Evolutionary conservation across 2,113 vertebrate genomes (phyloP).

Genomic region (Galbula dea): DNA sequence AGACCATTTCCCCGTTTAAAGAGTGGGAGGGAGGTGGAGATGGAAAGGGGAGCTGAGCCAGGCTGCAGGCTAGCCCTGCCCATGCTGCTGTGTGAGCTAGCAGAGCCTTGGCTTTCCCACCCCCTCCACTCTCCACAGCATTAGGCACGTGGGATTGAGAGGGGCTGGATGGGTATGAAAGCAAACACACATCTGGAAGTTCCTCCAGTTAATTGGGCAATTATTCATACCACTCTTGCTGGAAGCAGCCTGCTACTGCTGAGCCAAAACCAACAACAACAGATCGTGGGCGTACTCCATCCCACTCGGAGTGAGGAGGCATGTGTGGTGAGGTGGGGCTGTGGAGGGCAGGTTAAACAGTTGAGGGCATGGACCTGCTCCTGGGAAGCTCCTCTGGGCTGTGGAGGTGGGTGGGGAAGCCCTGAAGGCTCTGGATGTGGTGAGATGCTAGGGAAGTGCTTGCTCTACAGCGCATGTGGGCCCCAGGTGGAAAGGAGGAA

Average conservation of each 20-base stretch:
- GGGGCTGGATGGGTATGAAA: conserved; percentile 59
- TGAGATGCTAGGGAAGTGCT: background rate
- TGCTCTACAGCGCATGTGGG: background rate
- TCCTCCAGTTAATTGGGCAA: conserved; percentile 71
- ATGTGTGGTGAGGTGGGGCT: background rate
- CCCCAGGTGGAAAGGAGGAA: background rate
- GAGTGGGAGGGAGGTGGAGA: conserved; percentile 13
- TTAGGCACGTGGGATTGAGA: conserved; percentile 43
- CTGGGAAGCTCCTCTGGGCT: background rate
- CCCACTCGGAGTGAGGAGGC: background rate
- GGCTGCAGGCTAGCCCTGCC: background rate
- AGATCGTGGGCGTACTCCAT: background rate
- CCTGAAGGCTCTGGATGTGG: background rate
- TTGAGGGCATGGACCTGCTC: background rate
- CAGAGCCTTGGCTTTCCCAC: background rate
- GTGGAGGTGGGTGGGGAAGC: background rate
- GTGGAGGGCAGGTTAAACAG: background rate
- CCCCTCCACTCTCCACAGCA: background rate
- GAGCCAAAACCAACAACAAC: conserved; percentile 66
- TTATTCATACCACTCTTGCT: conserved; percentile 69
- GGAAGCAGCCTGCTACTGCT: conserved; percentile 53
- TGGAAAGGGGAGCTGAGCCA: background rate
- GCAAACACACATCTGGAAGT: conserved; percentile 70
- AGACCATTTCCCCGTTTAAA: conserved; percentile 58
- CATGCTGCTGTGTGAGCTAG: background rate